Conservation (phyloP, 92 coral and sea anemone species). For the Ricordea florida region DNA sequence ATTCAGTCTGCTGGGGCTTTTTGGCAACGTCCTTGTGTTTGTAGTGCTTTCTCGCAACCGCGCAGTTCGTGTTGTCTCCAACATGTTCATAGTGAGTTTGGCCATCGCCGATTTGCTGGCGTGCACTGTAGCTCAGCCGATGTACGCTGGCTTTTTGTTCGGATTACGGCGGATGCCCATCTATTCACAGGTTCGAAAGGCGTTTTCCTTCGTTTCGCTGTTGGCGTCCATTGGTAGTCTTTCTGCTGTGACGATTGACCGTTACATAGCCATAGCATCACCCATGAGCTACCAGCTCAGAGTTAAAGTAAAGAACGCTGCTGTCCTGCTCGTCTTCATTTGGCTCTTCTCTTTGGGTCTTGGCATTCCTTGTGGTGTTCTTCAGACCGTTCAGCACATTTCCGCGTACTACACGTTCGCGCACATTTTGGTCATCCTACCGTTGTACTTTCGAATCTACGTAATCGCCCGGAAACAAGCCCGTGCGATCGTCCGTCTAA, state of each 20-base stretch:
- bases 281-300: conserved; percentile 75
- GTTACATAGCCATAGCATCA: conserved; percentile 76
- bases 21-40: conserved; percentile 82
- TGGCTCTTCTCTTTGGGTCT: conserved; percentile 69
- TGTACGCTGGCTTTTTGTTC: conserved; percentile 73
- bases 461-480: conserved; percentile 88
- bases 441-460: conserved; percentile 80
- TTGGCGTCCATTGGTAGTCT: conserved; percentile 90
- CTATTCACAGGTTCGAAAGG: conserved; percentile 53
- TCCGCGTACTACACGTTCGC: conserved; percentile 61
- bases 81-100: conserved; percentile 80
- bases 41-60: conserved; percentile 58
- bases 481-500: conserved; percentile 64
- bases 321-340: conserved; percentile 42
- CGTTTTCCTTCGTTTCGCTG: conserved; percentile 82
- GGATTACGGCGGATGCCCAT: conserved; percentile 43
- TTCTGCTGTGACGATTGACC: conserved; percentile 87
- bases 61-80: conserved; percentile 73
- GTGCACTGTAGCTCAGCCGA: conserved; percentile 86
- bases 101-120: conserved; percentile 91
- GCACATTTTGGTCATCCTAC: conserved; percentile 61
- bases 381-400: conserved; percentile 19
- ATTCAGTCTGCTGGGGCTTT: conserved; percentile 75
- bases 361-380: conserved; percentile 64
- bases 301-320: conserved; percentile 58